phyloP scores from a whole-genome alignment of 2,797 vertebrate species.

The Sandelia bainsii region DNA sequence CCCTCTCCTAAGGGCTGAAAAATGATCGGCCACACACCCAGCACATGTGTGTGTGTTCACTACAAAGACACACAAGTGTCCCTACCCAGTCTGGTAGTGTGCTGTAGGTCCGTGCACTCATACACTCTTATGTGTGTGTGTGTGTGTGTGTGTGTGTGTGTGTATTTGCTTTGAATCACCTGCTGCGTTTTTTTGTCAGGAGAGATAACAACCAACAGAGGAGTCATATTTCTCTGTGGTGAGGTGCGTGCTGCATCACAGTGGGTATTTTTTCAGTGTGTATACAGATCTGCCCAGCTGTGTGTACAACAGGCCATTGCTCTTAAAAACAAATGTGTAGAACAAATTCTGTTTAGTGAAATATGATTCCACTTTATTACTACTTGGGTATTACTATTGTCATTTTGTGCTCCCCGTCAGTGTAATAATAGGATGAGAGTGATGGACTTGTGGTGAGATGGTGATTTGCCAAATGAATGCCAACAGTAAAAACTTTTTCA shows the following conservation, averaged over 20 bases:
- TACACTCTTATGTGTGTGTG: no score
- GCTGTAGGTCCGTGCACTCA: slow-evolving; percentile 29
- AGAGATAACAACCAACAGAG: slow-evolving; percentile 23
- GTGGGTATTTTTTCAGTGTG: slow-evolving; percentile 39
- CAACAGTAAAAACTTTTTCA: no score
- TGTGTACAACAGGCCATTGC: not conserved
- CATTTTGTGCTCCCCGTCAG: no score
- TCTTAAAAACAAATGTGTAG: no score
- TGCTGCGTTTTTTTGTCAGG: slow-evolving; percentile 51
- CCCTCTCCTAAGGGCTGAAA: slow-evolving; percentile 58
- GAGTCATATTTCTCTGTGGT: slow-evolving; percentile 49
- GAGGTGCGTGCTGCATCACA: slow-evolving; percentile 29
- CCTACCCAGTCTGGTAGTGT: slow-evolving; percentile 26
- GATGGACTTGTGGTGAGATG: no score
- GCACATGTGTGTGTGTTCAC: slow-evolving; percentile 8
- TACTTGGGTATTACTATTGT: no score
- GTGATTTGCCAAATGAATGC: no score
- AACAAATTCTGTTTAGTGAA: no score
- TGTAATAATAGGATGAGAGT: no score
- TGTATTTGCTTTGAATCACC: slow-evolving; percentile 45
- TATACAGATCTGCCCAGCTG: slow-evolving; percentile 6
- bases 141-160: not conserved
- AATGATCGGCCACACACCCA: slow-evolving; percentile 30
- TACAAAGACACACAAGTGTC: not conserved
- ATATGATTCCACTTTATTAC: no score